Base-by-base conservation (phyloP, 1,140 invertebrate species). In the Tetramorium simillimum region DNA sequence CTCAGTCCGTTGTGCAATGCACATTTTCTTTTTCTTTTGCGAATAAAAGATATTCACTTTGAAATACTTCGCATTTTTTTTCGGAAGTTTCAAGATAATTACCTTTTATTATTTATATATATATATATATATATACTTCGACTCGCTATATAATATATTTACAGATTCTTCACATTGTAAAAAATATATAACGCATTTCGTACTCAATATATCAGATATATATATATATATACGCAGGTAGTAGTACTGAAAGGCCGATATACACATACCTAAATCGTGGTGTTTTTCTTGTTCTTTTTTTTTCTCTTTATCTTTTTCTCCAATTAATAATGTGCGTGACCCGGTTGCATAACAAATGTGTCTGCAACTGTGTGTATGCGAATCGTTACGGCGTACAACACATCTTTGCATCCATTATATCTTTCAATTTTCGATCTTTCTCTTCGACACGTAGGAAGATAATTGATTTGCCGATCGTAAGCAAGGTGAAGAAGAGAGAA, bases 131-230 rank as follows among this genome's bases (percentile, higher is more conserved):
- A 90, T 93, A 93, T 94, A 94, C 93, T 92, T 93, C 92, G 92
- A 94, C 77, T 81, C 91, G 88, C 92, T 94, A 94, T 94, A 85
- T 80, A 69, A 80, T 80, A 93, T 95, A 95, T 95, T 94, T 95
- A 95, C 94, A 95, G 92, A 91, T 94, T 94, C 90, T 94, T 94
- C 94, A 94, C 92, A 93, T 94, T 95, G 94, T 95, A 95, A 95
- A 95, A 95, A 95, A 95, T 95, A 95, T 95, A 95, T 95, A 95
- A 95, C 93, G 92, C 94, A 94, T 94, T 95, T 94, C 92, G 91
- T 94, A 94, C 93, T 94, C 92, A 95, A 94, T 95, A 94, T 94
- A 73, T 82, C 51, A 72, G 80, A 94, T 95, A 95, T 69, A 46
- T 69, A 69, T 65, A 65, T n/a, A n/a, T 65, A 37, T 69, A 49